These are phyloP conservation scores for Octomys mimax DNA, from an alignment of 2,797 vertebrate genomes.

Conservation along the genomic window DNA sequence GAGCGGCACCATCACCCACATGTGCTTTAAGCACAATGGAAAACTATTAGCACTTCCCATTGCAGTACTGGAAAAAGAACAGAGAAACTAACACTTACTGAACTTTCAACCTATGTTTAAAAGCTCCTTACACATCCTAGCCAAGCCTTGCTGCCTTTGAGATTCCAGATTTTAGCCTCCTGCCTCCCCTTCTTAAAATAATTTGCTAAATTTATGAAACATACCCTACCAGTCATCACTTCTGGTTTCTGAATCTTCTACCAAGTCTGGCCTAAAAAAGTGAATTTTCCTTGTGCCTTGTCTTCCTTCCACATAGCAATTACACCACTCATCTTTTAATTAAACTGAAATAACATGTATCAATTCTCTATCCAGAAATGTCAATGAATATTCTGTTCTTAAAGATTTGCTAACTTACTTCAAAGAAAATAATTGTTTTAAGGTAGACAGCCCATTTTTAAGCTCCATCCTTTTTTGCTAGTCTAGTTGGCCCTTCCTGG, in stretches of 20 bases:
- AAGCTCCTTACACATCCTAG: slow-evolving; percentile 43
- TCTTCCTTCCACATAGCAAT: background rate
- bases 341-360: slow-evolving; percentile 26
- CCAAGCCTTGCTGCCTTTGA: slow-evolving; percentile 11
- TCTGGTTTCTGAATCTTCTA: slow-evolving; percentile 28
- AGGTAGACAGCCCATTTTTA: background rate
- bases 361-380: slow-evolving; percentile 35
- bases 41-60: slow-evolving; percentile 44
- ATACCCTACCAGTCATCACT: background rate
- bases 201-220: slow-evolving; percentile 48
- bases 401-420: background rate
- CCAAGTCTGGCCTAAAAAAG: slow-evolving; percentile 13
- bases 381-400: background rate
- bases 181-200: slow-evolving; percentile 42
- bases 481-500: background rate
- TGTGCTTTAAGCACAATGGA: slow-evolving; percentile 39
- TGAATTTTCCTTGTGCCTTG: slow-evolving; percentile 10
- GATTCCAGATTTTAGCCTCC: slow-evolving; percentile 54
- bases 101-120: slow-evolving; percentile 72
- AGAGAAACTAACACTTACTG: slow-evolving; percentile 66
- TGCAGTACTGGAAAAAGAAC: slow-evolving; percentile 37
- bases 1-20: slow-evolving; percentile 50
- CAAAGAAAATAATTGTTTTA: background rate
- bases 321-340: background rate
- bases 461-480: background rate